These are phyloP conservation scores for Papilio dardanus DNA, from an alignment of 1,140 invertebrate genomes.

Conservation along the genomic window DNA sequence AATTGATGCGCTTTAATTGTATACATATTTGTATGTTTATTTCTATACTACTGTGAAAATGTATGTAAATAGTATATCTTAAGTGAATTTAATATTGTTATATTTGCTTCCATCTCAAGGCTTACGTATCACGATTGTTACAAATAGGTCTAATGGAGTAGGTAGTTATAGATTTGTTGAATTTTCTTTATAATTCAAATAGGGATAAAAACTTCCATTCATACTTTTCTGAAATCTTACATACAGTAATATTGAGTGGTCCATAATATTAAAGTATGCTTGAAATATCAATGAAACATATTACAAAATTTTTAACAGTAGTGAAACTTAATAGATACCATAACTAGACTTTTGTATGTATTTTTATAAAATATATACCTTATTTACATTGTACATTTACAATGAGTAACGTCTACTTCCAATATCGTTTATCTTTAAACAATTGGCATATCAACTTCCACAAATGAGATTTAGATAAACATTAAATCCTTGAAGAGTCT, in stretches of 20 bases:
- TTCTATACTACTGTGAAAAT: constrained; percentile 61
- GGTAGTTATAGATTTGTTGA: constrained; percentile 61
- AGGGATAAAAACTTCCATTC: constrained; percentile 49
- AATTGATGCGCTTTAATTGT: constrained; percentile 79
- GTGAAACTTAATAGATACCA: constrained; percentile 61
- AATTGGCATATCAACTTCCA: constrained; percentile 81
- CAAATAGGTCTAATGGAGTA: constrained; percentile 61
- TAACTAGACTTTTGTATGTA: constrained; percentile 78
- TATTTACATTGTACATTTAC: constrained; percentile 61
- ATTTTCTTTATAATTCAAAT: constrained; percentile 51
- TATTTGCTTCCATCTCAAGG: constrained; percentile 78
- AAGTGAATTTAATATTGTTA: constrained; percentile 76
- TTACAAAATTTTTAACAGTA: constrained; percentile 71
- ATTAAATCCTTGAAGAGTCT: constrained; percentile 75
- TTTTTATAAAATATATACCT: constrained; percentile 81
- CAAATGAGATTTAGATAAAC: constrained; percentile 76
- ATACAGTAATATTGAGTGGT: constrained; percentile 67
- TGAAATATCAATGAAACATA: constrained; percentile 80
- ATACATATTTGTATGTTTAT: constrained; percentile 70
- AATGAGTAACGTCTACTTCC: constrained; percentile 75
- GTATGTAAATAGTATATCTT: constrained; percentile 74
- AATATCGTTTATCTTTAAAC: constrained; percentile 72
- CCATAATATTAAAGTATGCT: constrained; percentile 67
- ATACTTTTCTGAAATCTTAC: constrained; percentile 51
- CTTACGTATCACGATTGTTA: constrained; percentile 70